Evolutionary conservation across 2,888 invertebrate species (phyloP).

Genomic region (Drosophila melanocephala): DNA sequence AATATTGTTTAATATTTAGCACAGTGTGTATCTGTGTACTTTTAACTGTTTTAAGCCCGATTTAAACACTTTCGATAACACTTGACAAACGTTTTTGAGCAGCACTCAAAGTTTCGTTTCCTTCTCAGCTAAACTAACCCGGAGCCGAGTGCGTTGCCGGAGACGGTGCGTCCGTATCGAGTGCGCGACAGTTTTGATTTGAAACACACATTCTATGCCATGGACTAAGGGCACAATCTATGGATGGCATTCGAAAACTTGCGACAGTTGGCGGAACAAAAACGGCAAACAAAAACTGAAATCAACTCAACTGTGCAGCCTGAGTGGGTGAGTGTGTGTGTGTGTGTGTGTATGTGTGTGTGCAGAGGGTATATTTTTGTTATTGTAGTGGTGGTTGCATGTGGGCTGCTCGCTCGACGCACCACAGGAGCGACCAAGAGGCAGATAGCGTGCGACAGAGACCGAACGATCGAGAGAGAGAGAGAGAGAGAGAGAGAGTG

Average conservation of each 20-base stretch:
- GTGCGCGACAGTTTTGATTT: constrained; percentile 81
- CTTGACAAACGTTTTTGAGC: constrained; percentile 37
- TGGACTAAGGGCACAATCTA: constrained; percentile 53
- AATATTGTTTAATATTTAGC: constrained; percentile 4
- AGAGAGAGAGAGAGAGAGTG: constrained; percentile 30
- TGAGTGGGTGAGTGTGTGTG: constrained; percentile 16
- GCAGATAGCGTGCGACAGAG: constrained; percentile 22
- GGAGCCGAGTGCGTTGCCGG: constrained; percentile 42
- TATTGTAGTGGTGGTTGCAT: constrained; percentile 75
- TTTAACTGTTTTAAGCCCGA: constrained; percentile 4
- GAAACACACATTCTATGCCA: constrained; percentile 58
- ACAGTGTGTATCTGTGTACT: neutral
- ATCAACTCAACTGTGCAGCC: constrained; percentile 32
- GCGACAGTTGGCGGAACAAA: constrained; percentile 76
- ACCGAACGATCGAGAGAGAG: constrained; percentile 13
- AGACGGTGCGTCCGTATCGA: constrained; percentile 79
- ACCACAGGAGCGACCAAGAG: constrained; percentile 49
- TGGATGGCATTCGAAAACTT: constrained; percentile 75
- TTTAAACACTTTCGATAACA: constrained; percentile 28
- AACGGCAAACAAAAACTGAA: constrained; percentile 72
- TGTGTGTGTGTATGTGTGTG: constrained; percentile 33
- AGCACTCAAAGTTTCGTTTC: constrained; percentile 30
- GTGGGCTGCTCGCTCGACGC: constrained; percentile 39
- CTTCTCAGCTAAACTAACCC: constrained; percentile 22
- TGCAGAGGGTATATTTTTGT: constrained; percentile 46